These are phyloP conservation scores for Lasiurus cinereus DNA, from an alignment of 2,113 vertebrate species.

Conservation along the genomic window DNA sequence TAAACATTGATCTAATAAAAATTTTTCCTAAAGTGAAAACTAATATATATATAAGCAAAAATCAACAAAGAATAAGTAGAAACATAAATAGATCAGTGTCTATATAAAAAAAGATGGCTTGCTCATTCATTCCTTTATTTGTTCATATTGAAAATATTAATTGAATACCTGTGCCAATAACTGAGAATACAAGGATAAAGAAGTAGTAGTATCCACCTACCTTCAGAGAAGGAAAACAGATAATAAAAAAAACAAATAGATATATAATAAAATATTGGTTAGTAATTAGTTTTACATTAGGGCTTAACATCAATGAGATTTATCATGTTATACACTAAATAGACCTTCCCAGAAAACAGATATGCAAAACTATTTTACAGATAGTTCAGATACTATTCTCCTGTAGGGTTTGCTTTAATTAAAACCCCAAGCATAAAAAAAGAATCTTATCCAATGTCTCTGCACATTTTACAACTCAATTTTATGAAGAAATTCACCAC, in stretches of 20 bases:
- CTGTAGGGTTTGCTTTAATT: not conserved
- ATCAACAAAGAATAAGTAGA: not conserved
- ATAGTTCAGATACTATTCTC: not conserved
- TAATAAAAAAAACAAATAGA: not conserved
- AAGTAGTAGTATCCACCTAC: not conserved
- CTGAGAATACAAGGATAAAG: not conserved
- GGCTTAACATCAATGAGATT: not conserved
- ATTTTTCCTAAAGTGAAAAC: not conserved
- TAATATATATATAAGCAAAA: not conserved
- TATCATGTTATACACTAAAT: not conserved
- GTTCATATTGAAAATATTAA: constrained; percentile 9
- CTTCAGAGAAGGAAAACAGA: not conserved
- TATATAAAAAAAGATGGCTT: not conserved
- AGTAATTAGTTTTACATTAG: not conserved
- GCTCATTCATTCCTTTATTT: not conserved
- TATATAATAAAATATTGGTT: not conserved
- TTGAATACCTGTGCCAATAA: not conserved
- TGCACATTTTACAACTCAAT: not conserved
- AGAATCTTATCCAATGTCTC: not conserved
- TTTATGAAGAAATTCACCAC: not conserved
- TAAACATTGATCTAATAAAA: not conserved
- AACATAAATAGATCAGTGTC: not conserved
- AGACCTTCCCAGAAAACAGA: not conserved
- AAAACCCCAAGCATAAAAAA: not conserved
- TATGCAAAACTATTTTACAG: not conserved